Evolutionary conservation across 2,113 vertebrate species (phyloP).

Genomic region (Chloroceryle aenea): DNA sequence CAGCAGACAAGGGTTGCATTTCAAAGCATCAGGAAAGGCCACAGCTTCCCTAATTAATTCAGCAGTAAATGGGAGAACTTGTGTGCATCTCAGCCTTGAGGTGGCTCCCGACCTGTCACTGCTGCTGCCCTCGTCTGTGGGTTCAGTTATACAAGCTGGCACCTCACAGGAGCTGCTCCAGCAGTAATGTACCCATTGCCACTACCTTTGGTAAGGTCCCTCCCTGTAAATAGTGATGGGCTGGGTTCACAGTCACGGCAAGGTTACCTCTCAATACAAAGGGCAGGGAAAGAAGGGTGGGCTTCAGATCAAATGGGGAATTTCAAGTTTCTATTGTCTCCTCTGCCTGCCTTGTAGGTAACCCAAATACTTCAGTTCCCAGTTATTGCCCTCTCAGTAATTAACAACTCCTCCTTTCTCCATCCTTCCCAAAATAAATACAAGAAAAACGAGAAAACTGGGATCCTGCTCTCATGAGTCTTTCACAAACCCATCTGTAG

Average conservation of each 20-base stretch:
- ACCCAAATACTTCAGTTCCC: background rate
- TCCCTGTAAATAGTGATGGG: background rate
- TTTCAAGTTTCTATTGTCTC: background rate
- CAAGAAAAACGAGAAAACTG: background rate
- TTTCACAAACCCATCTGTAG: background rate
- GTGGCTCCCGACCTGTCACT: background rate
- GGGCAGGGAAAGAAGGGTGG: background rate
- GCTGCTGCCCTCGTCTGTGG: background rate
- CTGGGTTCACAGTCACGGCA: background rate
- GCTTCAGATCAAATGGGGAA: background rate
- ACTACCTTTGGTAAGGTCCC: background rate
- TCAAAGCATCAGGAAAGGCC: conserved; percentile 13
- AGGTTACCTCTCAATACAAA: background rate
- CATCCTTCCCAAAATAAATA: background rate
- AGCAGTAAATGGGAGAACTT: background rate
- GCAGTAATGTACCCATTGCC: background rate
- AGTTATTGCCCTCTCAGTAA: background rate
- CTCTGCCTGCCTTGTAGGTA: background rate
- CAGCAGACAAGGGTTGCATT: background rate
- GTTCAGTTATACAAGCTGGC: background rate
- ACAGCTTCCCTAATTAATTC: background rate
- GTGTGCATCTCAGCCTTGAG: background rate
- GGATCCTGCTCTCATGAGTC: background rate
- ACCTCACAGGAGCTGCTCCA: background rate
- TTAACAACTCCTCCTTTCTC: background rate